Evolutionary conservation across 2,113 vertebrate genomes (phyloP), one percentile per base, ranked within the genome.

Genomic region (Thomomys bottae): DNA sequence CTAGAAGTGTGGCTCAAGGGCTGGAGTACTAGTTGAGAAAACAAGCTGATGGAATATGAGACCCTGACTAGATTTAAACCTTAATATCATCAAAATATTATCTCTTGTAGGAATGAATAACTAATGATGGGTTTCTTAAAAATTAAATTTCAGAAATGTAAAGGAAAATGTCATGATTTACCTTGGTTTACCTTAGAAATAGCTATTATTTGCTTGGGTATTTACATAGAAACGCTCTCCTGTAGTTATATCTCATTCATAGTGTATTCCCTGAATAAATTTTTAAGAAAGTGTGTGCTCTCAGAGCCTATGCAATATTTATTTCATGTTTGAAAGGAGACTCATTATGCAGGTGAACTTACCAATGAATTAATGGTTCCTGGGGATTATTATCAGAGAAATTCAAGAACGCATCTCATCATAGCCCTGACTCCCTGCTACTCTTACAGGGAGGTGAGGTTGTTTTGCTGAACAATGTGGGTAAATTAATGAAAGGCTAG

Each of bases 161-260:
- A 66, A 89, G 20, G 24, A 36, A 78, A 82, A 49, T 92, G 20
- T n/a, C 21, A 42, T 86, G 10, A 83, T 59, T 81, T 77, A 17
- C 34, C 84, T 88, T 30, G 9, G 32, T 77, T 57, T 77, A 12
- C 2, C 32, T 84, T 38, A 67, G 5, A 87, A 88, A 57, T 84
- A 89, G 32, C n/a, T 6, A 36, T 42, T 76, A 87, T 84, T 94
- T 94, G 76, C 6, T 81, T 61, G 77, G 18, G 11, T 84, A n/a
- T 84, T 89, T 93, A 84, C 24, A 75, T 8, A 88, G 78, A 89
- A 45, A 57, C 59, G 49, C 20, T 90, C 0, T 70, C 5, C 45
- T 66, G 12, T 24, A 21, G 30, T 77, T 42, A 21, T 77, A 80
- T 18, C 42, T 76, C 36, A 26, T 84, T 84, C 8, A 76, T 3